phyloP scores from a whole-genome alignment of 2,888 invertebrate genomes.

The Malacosoma neustria region DNA sequence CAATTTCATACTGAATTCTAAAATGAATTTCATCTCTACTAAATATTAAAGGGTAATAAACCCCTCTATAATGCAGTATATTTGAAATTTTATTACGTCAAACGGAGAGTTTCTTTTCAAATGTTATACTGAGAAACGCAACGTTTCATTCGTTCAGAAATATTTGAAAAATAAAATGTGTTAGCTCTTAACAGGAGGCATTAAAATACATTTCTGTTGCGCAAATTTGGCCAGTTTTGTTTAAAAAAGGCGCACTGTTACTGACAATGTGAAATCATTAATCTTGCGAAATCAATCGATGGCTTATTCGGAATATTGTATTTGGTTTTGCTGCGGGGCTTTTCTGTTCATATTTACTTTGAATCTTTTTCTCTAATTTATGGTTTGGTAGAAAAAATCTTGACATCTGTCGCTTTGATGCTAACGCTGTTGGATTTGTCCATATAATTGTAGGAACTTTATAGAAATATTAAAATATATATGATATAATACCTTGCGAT shows the following conservation, averaged over 20 bases:
- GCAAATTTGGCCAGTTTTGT: slow-evolving; percentile 40
- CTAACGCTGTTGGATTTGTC: slow-evolving; percentile 12
- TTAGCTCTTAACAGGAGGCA: slow-evolving; percentile 36
- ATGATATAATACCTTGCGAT: too few relatives aligned
- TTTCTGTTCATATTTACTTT: slow-evolving; percentile 67
- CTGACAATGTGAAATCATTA: slow-evolving; percentile 73
- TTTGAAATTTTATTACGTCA: slow-evolving; percentile 13
- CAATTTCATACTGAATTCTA: slow-evolving; percentile 69
- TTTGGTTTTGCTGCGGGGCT: slow-evolving; percentile 66
- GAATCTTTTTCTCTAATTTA: slow-evolving; percentile 68
- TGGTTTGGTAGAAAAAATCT: slow-evolving; percentile 44
- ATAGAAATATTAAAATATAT: slow-evolving; percentile 18
- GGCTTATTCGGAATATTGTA: slow-evolving; percentile 73
- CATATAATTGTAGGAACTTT: not conserved
- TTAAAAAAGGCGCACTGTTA: slow-evolving; percentile 62
- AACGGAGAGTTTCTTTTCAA: slow-evolving; percentile 21
- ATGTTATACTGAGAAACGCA: slow-evolving; percentile 24
- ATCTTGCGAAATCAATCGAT: slow-evolving; percentile 76
- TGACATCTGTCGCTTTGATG: slow-evolving; percentile 53
- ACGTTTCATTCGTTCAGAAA: slow-evolving; percentile 54
- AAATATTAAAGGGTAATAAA: too few relatives aligned
- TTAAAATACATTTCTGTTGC: slow-evolving; percentile 55
- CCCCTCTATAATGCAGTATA: too few relatives aligned
- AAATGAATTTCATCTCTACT: slow-evolving; percentile 59
- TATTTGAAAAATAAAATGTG: slow-evolving; percentile 44